Conservation (phyloP, 2,113 vertebrate species). For the Barbus barbus region DNA sequence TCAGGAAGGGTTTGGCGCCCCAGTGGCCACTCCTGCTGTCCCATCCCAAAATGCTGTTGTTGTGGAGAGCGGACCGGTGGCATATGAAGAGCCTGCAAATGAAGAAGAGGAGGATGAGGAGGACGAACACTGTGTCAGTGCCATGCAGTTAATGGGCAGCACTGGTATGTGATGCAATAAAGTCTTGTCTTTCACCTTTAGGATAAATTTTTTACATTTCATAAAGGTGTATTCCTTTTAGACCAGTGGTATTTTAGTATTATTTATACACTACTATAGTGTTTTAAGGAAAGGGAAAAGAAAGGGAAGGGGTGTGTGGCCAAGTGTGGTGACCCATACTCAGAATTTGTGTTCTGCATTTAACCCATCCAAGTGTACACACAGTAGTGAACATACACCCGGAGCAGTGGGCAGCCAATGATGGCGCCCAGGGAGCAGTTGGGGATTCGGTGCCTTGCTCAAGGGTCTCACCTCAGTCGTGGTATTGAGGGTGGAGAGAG, state of each 20-base stretch:
- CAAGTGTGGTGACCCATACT: too few relatives aligned
- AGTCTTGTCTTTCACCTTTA: not conserved
- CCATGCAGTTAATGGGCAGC: constrained; percentile 86
- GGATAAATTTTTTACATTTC: not conserved
- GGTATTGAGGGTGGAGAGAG: too few relatives aligned
- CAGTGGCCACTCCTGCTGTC: constrained; percentile 49
- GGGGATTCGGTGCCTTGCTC: too few relatives aligned
- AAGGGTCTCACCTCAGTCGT: too few relatives aligned
- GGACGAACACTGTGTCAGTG: constrained; percentile 88
- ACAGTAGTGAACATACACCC: too few relatives aligned
- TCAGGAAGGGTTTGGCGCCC: constrained; percentile 42
- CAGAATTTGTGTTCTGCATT: too few relatives aligned
- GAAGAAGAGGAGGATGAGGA: constrained; percentile 88
- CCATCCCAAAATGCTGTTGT: constrained; percentile 68
- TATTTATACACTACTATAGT: not conserved
- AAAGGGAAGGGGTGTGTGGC: too few relatives aligned
- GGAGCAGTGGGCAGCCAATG: too few relatives aligned
- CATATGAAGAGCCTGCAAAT: constrained; percentile 80
- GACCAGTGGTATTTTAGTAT: not conserved
- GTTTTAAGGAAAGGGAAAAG: too few relatives aligned
- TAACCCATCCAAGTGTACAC: too few relatives aligned
- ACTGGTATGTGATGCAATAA: constrained; percentile 73
- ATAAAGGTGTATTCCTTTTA: not conserved
- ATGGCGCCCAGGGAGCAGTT: too few relatives aligned
- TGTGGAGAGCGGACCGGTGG: constrained; percentile 90